Base-by-base conservation (phyloP, 2,113 vertebrate genomes). In the Mohoua ochrocephala region DNA sequence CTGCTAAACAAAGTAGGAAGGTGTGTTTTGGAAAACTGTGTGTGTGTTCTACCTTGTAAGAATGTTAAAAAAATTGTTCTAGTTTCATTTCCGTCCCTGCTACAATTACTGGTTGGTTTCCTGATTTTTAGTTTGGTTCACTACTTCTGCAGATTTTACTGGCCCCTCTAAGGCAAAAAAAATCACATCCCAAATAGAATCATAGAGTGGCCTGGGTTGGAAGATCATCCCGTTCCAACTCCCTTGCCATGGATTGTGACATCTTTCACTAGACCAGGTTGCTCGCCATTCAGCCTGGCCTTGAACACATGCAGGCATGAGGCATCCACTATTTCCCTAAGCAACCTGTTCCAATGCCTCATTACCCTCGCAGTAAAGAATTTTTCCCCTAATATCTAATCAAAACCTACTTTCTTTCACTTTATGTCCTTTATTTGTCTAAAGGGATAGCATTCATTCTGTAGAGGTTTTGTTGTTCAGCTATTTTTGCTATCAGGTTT, bases 71-170 rank as follows among this genome's bases (percentile, higher is more conserved):
- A 28, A 31, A 18, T 64, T 64, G 4, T 11, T 61, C 60, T 31
- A 10, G 2, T 68, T 37, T 47, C 12, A 47, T 45, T 27, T 2
- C 20, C 5, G 2, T 15, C 4, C 2, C 41, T 2, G 3, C 28
- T 15, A 11, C 1, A 1, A 15, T 47, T 84, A 24, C 16, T 47
- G 19, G 10, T 73, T 30, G 7, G 7, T 79, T 61, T 74, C 39
- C 33, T 74, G 33, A 4, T 30, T 86, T 50, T 84, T 26, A 18
- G 22, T 47, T 63, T 64, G 16, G 3, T 64, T 84, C 39, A 30
- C 39, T 75, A 56, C n/a, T 68, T 12, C 33, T 65, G 28, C 27
- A 65, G 35, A 60, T 60, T 79, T 60, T 75, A 35, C 10, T 50
- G 21, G 28, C 7, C 10, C 2, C 11, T 64, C 28, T 30, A 59